Conservation (phyloP, 2,888 invertebrate genomes). For the Priapulus caudatus region DNA sequence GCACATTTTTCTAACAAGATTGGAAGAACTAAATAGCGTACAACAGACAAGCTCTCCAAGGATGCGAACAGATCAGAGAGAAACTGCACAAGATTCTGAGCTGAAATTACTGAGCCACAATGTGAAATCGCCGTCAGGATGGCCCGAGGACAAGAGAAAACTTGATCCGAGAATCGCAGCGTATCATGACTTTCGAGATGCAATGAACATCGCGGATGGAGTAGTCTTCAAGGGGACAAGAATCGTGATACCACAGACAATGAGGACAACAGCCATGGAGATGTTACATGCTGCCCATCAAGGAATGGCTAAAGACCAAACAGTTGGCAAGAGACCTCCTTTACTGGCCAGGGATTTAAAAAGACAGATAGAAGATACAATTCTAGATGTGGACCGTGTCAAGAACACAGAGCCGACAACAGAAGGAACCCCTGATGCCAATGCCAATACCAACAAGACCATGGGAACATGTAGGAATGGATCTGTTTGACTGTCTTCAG, state of each 20-base stretch:
- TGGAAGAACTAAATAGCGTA: not conserved
- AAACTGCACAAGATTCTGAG: not conserved
- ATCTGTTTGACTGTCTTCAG: conserved; percentile 13
- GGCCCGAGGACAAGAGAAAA: conserved; percentile 7
- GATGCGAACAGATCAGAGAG: not conserved
- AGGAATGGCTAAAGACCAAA: conserved; percentile 12
- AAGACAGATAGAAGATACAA: conserved; percentile 6
- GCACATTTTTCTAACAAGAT: not conserved
- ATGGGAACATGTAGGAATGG: conserved; percentile 9
- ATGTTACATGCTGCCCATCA: conserved; percentile 11
- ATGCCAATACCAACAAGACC: conserved; percentile 9
- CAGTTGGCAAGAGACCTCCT: conserved; percentile 9
- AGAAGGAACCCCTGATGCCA: conserved; percentile 7
- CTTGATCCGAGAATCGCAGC: not conserved
- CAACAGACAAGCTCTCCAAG: not conserved
- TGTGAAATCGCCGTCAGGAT: conserved; percentile 5
- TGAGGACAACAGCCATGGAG: conserved; percentile 5
- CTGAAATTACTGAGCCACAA: not conserved
- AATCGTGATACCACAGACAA: conserved; percentile 9
- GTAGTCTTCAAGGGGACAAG: conserved; percentile 8
- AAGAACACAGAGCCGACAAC: not conserved
- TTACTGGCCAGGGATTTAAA: conserved; percentile 11
- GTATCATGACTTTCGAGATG: conserved; percentile 8
- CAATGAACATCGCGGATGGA: conserved; percentile 7
- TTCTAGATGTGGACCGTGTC: not conserved